These are phyloP conservation scores for Poeciliopsis turneri DNA, from an alignment of 2,797 vertebrate genomes.

Conservation along the genomic window DNA sequence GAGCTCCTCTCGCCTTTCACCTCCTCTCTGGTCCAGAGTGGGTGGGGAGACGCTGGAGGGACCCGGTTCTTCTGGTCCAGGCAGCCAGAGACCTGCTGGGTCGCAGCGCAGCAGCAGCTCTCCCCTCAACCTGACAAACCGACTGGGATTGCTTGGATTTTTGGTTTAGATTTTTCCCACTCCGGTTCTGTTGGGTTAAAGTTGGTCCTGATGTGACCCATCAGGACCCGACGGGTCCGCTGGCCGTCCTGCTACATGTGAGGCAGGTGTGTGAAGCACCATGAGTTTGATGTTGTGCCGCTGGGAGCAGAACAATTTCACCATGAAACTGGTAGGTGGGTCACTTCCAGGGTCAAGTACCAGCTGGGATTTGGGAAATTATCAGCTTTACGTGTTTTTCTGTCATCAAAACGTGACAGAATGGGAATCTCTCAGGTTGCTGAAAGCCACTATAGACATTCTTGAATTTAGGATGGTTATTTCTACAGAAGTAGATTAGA, in stretches of 20 bases:
- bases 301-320: slow-evolving; percentile 90
- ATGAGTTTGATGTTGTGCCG: slow-evolving; percentile 92
- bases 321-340: slow-evolving; percentile 93
- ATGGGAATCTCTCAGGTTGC: not conserved
- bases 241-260: slow-evolving; percentile 34
- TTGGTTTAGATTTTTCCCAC: not conserved
- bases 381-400: not conserved
- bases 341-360: slow-evolving; percentile 48
- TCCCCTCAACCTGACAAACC: slow-evolving; percentile 21
- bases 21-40: slow-evolving; percentile 61
- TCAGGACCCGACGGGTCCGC: slow-evolving; percentile 19
- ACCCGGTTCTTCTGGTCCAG: slow-evolving; percentile 17
- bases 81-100: slow-evolving; percentile 56
- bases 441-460: not conserved
- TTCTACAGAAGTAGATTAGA: no score
- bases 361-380: not conserved
- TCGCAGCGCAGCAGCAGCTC: slow-evolving; percentile 46
- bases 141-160: slow-evolving; percentile 10
- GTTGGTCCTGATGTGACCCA: slow-evolving; percentile 24
- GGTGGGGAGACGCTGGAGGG: slow-evolving; percentile 66
- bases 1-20: slow-evolving; percentile 60
- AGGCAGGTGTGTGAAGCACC: slow-evolving; percentile 78
- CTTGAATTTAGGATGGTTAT: no score
- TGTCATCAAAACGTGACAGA: not conserved
- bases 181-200: slow-evolving; percentile 5